Evolutionary conservation across 2,797 vertebrate species (phyloP).

Genomic region (Strix occidentalis): DNA sequence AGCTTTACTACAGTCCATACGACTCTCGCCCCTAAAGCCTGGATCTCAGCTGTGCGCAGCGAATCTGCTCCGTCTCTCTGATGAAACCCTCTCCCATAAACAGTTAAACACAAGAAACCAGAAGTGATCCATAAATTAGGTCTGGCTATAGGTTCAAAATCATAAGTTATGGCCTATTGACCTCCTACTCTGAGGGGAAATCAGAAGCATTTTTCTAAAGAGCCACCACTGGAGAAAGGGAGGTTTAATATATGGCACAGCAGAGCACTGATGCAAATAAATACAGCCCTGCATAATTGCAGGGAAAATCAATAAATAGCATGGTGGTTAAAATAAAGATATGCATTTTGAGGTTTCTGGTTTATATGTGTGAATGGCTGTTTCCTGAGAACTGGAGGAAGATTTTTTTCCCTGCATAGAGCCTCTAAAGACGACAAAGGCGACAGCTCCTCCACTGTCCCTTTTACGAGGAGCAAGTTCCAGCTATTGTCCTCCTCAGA

Average conservation of each 20-base stretch:
- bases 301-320: slow-evolving; percentile 19
- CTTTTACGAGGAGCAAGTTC: neutral
- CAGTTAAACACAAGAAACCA: slow-evolving; percentile 28
- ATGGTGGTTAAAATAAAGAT: slow-evolving; percentile 9
- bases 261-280: slow-evolving; percentile 27
- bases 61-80: neutral
- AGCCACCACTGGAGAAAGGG: slow-evolving; percentile 6
- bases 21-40: neutral
- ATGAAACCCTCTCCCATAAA: slow-evolving; percentile 8
- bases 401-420: neutral
- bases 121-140: slow-evolving; percentile 58
- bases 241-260: slow-evolving; percentile 35
- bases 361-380: neutral
- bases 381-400: neutral
- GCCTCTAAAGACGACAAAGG: neutral
- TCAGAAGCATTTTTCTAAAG: slow-evolving; percentile 38
- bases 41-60: neutral
- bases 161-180: slow-evolving; percentile 52
- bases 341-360: neutral
- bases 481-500: neutral
- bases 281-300: neutral
- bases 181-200: slow-evolving; percentile 51
- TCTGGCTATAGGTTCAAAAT: slow-evolving; percentile 52
- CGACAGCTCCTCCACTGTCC: neutral
- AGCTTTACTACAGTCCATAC: neutral